Base-by-base conservation (phyloP, 2,113 vertebrate genomes). In the Ancistrus triradiatus region DNA sequence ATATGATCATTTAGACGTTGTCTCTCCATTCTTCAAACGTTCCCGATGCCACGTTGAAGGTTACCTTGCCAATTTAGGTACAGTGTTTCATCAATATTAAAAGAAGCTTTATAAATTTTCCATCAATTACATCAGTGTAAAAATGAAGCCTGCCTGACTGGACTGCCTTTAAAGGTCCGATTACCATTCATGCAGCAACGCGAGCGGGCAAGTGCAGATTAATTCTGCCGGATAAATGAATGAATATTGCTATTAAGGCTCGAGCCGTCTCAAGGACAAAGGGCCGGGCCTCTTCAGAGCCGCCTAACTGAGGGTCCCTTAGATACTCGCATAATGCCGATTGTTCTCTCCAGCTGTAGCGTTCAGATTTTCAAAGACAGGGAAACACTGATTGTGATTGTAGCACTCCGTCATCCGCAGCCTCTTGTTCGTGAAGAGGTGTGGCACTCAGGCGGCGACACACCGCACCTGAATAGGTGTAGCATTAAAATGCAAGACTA, bases 401-500 rank as follows among this genome's bases (percentile, higher is more conserved):
- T n/a, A n/a, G n/a, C n/a, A n/a, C n/a, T n/a, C n/a, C n/a, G n/a
- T 82, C 78, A 82, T 79, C 73, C 72, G 76, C 74, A 72, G 76
- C 77, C 47, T 69, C 9, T 70, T 68, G 77, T 77, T 58, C 69
- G 69, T 28, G 63, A 68, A 75, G 63, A 44, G 70, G 63, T 49
- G 68, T 63, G 59, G 61, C 46, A 73, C 73, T 71, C 62, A 61
- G 31, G 75, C 62, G 63, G 68, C 66, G 70, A 80, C 68, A 74
- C 81, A 84, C 85, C 68, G 80, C 80, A 75, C 75, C 60, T 64
- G 64, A 70, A 66, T 58, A 63, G 69, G 58, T 56, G 70, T 72
- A 76, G 80, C 71, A 84, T 85, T 79, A 78, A 84, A 87, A 89
- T 85, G 81, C 78, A 81, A 85, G 86, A 87, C 81, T 70, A 72